Base-by-base conservation (phyloP, 2,888 invertebrate species). In the Mythimna pallens region DNA sequence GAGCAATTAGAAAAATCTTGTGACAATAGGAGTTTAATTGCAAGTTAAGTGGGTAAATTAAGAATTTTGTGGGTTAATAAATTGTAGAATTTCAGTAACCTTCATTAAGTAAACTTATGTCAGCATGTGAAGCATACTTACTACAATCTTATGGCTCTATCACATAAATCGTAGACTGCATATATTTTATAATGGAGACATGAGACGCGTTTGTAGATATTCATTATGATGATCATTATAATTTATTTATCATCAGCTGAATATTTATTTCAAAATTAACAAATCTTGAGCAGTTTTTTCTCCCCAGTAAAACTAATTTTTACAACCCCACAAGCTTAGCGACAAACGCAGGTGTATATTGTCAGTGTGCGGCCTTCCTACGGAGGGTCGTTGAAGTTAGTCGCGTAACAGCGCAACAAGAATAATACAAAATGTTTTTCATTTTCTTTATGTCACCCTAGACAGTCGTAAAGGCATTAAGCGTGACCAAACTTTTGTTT, bases 381-480 rank as follows among this genome's bases (percentile, higher is more conserved):
- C 81, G 81, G 93, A 92, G 93, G 94, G 93, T 93, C 89, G 94
- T 91, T 91, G 90, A 95, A 95, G 94, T 95, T 94, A 91, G 93
- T 93, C 94, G 94, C 92, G 92, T 91, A 94, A 95, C 93, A 94
- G 95, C 96, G 94, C 96, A 96, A 96, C 96, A 96, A 96, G 96
- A 96, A 96, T 96, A 96, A 96, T 96, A 96, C 96, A 96, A 96
- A 97, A 97, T 98, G 97, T 98, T 98, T 98, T 98, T 98, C 98
- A 98, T 98, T 98, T 98, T 98, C 98, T 98, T 98, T 98, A 98
- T 98, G 97, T 97, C 97, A 97, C 98, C 98, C 98, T 95, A 97
- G 98, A 97, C 97, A 97, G 97, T 97, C 98, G 97, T 98, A 98
- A 98, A 98, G 97, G 97, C 98, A 98, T 98, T 98, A 98, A 97